A percentile compares a stretch with the other conserved stretches of the same genome.
Conservation (phyloP, 2,113 vertebrate species). For the Addax nasomaculatus region DNA sequence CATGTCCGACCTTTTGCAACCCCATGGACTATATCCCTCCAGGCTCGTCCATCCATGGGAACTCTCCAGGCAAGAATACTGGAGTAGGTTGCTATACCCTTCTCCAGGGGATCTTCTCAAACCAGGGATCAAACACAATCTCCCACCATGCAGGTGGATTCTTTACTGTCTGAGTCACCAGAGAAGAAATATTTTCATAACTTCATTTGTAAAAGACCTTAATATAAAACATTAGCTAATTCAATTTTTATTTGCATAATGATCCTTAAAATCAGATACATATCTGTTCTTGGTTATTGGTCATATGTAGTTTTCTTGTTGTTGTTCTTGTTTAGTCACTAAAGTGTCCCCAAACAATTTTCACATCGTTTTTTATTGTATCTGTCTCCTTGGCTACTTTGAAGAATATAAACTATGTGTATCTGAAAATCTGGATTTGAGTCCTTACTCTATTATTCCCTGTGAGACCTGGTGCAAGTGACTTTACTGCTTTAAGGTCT, state of each 20-base stretch:
- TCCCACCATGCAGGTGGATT: background rate
- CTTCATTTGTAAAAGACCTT: background rate
- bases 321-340: background rate
- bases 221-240: background rate
- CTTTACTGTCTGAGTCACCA: background rate
- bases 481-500: background rate
- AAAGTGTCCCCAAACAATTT: background rate
- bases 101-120: background rate
- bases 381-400: background rate
- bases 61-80: background rate
- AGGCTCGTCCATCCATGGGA: background rate
- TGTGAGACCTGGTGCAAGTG: background rate
- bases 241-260: conserved; percentile 43
- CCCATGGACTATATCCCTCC: background rate
- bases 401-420: background rate
- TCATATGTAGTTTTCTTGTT: background rate
- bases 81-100: background rate
- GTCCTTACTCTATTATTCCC: background rate
- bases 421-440: background rate
- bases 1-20: background rate
- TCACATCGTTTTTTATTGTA: background rate
- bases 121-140: background rate
- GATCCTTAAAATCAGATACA: background rate
- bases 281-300: background rate
- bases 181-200: background rate